Percentiles rank a stretch among this genome's conserved stretches.
Evolutionary conservation across 1,140 invertebrate species (phyloP).

Genomic region (Mylabris phalerata): DNA sequence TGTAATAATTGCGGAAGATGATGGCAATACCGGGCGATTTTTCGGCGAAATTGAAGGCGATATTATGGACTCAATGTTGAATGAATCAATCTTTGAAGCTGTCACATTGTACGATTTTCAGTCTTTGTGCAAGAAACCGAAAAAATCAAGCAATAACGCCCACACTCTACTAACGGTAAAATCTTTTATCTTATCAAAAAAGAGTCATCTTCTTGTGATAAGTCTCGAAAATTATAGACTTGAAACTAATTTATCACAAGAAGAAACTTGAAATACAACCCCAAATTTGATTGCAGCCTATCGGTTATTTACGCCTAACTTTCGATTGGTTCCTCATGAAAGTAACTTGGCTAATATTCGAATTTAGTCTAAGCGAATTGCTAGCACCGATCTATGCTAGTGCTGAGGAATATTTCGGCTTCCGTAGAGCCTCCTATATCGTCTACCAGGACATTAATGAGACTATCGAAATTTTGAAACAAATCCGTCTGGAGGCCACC

Average conservation of each 20-base stretch:
- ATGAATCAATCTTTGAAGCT: constrained; percentile 64
- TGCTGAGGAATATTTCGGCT: constrained; percentile 15
- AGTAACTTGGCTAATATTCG: constrained; percentile 39
- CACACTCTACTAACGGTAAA: constrained; percentile 41
- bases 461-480: neutral
- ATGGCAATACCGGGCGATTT: constrained; percentile 62
- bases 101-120: constrained; percentile 82
- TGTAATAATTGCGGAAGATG: constrained; percentile 64
- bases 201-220: too few relatives aligned
- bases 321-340: constrained; percentile 41
- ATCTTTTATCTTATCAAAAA: neutral
- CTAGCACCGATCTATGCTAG: constrained; percentile 21
- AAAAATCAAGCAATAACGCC: constrained; percentile 32
- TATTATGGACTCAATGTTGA: constrained; percentile 70
- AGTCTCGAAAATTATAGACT: too few relatives aligned
- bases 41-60: constrained; percentile 78
- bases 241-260: neutral
- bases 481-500: constrained; percentile 16
- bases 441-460: too few relatives aligned
- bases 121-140: constrained; percentile 56
- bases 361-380: constrained; percentile 38
- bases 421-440: neutral
- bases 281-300: constrained; percentile 38
- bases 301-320: constrained; percentile 31
- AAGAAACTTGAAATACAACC: neutral